phyloP scores from a whole-genome alignment of 2,888 invertebrate genomes.

The Perizoma affinitatum region DNA sequence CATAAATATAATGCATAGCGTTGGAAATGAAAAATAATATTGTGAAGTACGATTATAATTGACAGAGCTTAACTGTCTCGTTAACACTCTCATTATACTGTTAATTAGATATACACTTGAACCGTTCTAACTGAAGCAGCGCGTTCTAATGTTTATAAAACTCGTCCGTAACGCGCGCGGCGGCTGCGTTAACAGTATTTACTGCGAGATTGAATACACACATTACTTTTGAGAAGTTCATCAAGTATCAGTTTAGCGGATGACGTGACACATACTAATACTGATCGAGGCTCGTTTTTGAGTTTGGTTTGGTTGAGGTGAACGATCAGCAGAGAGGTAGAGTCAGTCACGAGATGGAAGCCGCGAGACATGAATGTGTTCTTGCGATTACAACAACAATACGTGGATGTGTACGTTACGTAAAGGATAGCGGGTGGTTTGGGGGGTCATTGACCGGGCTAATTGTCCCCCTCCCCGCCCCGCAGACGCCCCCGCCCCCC shows the following conservation, averaged over 20 bases:
- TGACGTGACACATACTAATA: background rate
- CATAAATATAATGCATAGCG: background rate
- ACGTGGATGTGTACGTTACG: conserved; percentile 34
- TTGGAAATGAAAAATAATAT: too few species aligned
- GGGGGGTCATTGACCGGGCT: conserved; percentile 73
- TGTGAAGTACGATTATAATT: background rate
- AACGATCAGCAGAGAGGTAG: background rate
- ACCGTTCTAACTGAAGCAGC: background rate
- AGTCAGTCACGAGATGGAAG: background rate
- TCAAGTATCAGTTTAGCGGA: conserved; percentile 3
- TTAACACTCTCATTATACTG: conserved; percentile 7
- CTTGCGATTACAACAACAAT: conserved; percentile 42
- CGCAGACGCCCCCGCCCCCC: conserved; percentile 21
- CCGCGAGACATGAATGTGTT: conserved; percentile 16
- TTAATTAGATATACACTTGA: background rate
- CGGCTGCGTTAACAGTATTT: background rate
- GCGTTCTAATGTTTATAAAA: conserved; percentile 8
- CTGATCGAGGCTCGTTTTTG: background rate
- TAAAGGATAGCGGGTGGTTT: conserved; percentile 45
- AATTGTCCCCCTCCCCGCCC: conserved; percentile 58
- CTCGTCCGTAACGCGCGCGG: background rate
- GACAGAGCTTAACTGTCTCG: conserved; percentile 4
- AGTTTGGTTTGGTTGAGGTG: too few species aligned
- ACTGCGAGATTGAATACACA: background rate
- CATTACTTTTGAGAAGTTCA: conserved; percentile 3